Percentiles rank a stretch among this genome's conserved stretches.
phyloP scores from a whole-genome alignment of 2,113 vertebrate genomes.

The Malurus elegans region DNA sequence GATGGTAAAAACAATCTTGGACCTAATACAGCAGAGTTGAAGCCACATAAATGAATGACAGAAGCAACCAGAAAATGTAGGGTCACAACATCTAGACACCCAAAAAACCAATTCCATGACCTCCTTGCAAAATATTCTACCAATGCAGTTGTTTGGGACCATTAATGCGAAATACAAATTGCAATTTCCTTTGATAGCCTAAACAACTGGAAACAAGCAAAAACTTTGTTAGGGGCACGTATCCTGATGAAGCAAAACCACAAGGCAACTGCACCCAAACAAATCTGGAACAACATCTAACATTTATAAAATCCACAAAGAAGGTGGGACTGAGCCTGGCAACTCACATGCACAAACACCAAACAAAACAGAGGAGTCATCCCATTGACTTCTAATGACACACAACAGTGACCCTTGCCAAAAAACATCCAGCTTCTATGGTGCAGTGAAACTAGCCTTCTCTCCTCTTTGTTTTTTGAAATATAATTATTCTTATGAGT shows the following conservation, averaged over 20 bases:
- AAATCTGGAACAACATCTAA: not conserved
- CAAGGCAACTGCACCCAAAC: not conserved
- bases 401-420: not conserved
- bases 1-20: slow-evolving; percentile 21
- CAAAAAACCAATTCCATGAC: not conserved
- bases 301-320: not conserved
- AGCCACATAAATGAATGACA: not conserved
- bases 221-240: not conserved
- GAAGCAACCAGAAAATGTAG: not conserved
- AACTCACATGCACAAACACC: not conserved
- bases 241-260: not conserved
- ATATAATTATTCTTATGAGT: not conserved
- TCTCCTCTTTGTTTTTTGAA: not conserved
- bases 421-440: accelerated
- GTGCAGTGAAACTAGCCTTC: not conserved
- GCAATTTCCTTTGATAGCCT: not conserved
- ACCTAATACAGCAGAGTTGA: not conserved
- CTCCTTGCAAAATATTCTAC: not conserved
- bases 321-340: not conserved
- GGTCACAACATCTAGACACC: not conserved
- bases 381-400: not conserved
- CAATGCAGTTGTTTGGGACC: not conserved
- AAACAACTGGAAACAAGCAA: not conserved
- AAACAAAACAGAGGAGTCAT: not conserved
- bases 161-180: not conserved